phyloP scores from a whole-genome alignment of 2,888 invertebrate genomes.

The Pyrocoelia pectoralis region DNA sequence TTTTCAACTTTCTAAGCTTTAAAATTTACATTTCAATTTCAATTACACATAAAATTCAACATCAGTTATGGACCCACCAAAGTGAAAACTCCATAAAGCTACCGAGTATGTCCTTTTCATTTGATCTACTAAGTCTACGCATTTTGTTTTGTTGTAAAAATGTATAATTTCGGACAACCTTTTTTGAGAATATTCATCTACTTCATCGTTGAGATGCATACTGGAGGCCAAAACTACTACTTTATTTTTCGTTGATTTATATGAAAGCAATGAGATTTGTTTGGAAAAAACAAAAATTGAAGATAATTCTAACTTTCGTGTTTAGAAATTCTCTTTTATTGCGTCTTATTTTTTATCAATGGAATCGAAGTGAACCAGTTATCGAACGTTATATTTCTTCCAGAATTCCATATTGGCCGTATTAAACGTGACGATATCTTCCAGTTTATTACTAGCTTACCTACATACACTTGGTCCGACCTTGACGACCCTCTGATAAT shows the following conservation, averaged over 20 bases:
- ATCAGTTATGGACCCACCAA: too few relatives aligned
- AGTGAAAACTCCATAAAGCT: background rate
- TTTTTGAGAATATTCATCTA: background rate
- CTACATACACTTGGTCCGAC: too few relatives aligned
- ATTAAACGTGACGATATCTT: background rate
- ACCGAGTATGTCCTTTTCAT: background rate
- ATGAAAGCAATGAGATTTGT: background rate
- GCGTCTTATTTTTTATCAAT: background rate
- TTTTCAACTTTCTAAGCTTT: too few relatives aligned
- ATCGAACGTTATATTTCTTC: background rate
- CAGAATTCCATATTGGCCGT: constrained; percentile 4
- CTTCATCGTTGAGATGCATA: background rate
- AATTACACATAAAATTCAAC: too few relatives aligned
- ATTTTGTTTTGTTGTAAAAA: constrained; percentile 1
- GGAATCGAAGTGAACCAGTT: background rate
- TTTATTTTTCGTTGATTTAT: background rate
- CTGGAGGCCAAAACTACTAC: background rate
- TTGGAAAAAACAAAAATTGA: background rate
- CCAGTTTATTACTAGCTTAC: too few relatives aligned
- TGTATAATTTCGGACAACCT: background rate
- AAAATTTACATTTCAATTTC: too few relatives aligned
- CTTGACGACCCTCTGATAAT: too few relatives aligned
- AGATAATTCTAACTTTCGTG: background rate
- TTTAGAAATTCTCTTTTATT: background rate
- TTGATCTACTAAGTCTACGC: constrained; percentile 4